These are phyloP conservation scores for Holacanthus passer DNA, from an alignment of 2,113 vertebrate genomes.

Conservation along the genomic window DNA sequence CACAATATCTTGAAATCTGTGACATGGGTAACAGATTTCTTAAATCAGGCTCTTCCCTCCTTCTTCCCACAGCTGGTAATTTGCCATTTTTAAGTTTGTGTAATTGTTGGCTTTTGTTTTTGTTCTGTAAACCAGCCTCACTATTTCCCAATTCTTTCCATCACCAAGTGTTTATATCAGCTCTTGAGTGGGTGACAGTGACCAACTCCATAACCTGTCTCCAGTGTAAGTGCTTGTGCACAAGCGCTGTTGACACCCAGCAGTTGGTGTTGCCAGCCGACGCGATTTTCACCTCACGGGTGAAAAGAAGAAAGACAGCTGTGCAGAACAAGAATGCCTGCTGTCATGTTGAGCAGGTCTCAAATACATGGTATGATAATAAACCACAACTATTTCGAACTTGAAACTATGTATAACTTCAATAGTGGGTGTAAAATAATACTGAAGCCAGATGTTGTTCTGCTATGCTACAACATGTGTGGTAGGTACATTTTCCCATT, in stretches of 20 bases:
- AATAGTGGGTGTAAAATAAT: constrained; percentile 2
- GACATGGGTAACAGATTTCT: constrained; percentile 18
- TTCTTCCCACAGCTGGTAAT: constrained; percentile 18
- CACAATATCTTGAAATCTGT: constrained; percentile 26
- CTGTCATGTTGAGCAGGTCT: constrained; percentile 7
- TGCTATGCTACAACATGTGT: background rate
- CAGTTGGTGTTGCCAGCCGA: background rate
- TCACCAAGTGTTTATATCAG: constrained; percentile 47
- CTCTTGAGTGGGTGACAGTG: constrained; percentile 35
- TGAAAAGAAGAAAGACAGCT: background rate
- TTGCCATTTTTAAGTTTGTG: constrained; percentile 23
- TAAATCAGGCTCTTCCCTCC: background rate
- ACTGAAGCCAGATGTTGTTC: constrained; percentile 19
- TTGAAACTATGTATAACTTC: background rate
- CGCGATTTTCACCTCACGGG: background rate
- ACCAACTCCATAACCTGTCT: constrained; percentile 43
- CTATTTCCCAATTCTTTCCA: constrained; percentile 37
- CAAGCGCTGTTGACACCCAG: constrained; percentile 23
- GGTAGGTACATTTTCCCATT: background rate
- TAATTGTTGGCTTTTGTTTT: constrained; percentile 5
- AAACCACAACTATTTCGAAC: constrained; percentile 8
- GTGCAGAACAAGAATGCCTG: background rate
- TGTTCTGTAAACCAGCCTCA: constrained; percentile 4
- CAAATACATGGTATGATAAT: background rate
- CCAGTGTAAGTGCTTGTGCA: constrained; percentile 32